Evolutionary conservation across 2,113 vertebrate species (phyloP).

Genomic region (Syngnathus scovelli): DNA sequence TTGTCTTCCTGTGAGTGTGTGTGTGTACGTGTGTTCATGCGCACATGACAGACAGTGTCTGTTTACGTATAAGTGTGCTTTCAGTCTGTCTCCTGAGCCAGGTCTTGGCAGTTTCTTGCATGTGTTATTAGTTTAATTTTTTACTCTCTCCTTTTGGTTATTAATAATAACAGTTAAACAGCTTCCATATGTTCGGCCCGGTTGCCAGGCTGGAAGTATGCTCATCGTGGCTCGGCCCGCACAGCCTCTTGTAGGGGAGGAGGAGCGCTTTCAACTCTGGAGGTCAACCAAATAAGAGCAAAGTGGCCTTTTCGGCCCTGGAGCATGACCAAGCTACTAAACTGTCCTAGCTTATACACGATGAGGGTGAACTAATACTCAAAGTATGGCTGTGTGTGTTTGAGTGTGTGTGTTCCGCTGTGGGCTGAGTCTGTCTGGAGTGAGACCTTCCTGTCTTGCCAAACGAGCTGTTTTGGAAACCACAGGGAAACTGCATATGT

Average conservation of each 20-base stretch:
- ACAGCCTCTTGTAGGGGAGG: conserved; percentile 23
- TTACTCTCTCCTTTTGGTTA: conserved; percentile 47
- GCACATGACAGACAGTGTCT: conserved; percentile 55
- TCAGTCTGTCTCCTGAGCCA: conserved; percentile 58
- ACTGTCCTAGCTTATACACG: conserved; percentile 43
- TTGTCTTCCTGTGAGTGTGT: conserved; percentile 18
- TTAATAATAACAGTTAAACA: conserved; percentile 76
- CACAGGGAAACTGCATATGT: conserved; percentile 70
- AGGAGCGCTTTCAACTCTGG: conserved; percentile 36
- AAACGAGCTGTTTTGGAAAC: conserved; percentile 70
- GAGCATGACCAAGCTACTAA: conserved; percentile 45
- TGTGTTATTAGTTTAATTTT: conserved; percentile 68
- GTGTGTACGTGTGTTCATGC: conserved; percentile 24
- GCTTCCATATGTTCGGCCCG: conserved; percentile 73
- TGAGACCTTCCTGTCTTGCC: conserved; percentile 66
- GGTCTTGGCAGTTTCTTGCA: conserved; percentile 63
- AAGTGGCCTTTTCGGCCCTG: conserved; percentile 35
- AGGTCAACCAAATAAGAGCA: conserved; percentile 44
- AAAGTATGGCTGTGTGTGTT: conserved; percentile 16
- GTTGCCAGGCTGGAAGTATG: conserved; percentile 62
- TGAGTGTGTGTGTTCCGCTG: conserved; percentile 37
- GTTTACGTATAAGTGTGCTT: conserved; percentile 62
- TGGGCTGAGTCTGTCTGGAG: conserved; percentile 66
- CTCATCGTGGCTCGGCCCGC: conserved; percentile 51
- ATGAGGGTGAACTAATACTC: conserved; percentile 49